Percentiles rank a stretch among this genome's conserved stretches.
These are phyloP conservation scores for Deroplatys truncata DNA, from an alignment of 2,888 invertebrate genomes.

Conservation along the genomic window DNA sequence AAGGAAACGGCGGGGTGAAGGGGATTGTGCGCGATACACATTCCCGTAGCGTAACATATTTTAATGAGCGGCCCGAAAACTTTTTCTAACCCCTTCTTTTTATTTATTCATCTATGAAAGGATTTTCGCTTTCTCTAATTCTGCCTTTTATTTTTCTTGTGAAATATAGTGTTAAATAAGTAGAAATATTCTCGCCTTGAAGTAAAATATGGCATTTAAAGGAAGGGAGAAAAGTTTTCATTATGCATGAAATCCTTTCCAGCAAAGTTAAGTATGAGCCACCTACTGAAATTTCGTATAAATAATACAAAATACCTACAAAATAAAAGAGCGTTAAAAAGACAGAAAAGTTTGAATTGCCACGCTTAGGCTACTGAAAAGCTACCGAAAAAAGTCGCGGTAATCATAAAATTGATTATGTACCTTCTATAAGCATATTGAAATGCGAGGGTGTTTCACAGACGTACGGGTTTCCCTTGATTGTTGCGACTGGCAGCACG, in stretches of 20 bases:
- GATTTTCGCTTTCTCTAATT: not conserved
- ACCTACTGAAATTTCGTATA: not conserved
- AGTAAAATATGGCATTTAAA: not conserved
- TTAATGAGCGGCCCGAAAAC: not conserved
- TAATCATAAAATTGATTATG: no score
- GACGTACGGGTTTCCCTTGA: no score
- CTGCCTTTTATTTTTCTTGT: not conserved
- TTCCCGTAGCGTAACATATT: not conserved
- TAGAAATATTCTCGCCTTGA: not conserved
- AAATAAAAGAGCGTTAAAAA: no score
- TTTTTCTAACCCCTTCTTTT: not conserved
- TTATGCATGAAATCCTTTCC: not conserved
- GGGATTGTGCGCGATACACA: not conserved
- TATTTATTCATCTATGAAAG: not conserved
- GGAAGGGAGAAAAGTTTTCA: not conserved
- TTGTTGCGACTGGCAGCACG: no score
- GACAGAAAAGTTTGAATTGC: no score
- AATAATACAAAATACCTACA: no score
- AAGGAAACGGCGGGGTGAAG: not conserved
- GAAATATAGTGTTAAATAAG: not conserved
- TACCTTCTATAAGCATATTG: no score
- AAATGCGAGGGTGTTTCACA: no score
- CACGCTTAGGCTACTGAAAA: no score
- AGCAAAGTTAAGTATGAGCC: not conserved
- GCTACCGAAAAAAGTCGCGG: no score